phyloP scores from a whole-genome alignment of 2,797 vertebrate species.

The Xerus rutilus region DNA sequence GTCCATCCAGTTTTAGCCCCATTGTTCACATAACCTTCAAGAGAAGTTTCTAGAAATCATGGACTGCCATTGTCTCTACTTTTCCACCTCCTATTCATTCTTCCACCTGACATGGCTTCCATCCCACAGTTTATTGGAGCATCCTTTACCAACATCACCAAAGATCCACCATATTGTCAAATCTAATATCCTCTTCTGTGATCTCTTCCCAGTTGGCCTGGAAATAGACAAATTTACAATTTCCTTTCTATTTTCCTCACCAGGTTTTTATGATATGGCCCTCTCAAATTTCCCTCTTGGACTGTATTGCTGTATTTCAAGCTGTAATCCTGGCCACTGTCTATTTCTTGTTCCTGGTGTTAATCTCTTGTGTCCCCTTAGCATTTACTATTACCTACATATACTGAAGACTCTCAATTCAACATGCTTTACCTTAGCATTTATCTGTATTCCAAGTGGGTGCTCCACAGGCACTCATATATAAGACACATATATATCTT shows the following conservation, averaged over 20 bases:
- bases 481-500: background rate
- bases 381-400: background rate
- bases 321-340: background rate
- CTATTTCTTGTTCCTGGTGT: background rate
- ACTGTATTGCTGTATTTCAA: background rate
- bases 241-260: background rate
- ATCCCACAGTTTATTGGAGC: background rate
- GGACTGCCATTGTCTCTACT: background rate
- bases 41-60: constrained; percentile 27
- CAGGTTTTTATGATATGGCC: background rate
- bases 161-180: background rate
- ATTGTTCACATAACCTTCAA: background rate
- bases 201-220: background rate
- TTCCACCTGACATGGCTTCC: background rate
- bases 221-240: background rate
- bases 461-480: background rate
- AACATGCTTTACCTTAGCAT: background rate
- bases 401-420: background rate
- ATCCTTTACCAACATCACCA: background rate
- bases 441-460: constrained; percentile 6
- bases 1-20: background rate
- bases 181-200: background rate
- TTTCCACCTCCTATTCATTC: background rate
- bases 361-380: background rate
- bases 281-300: background rate